phyloP scores from a whole-genome alignment of 1,140 invertebrate genomes.

The Pentalonia nigronervosa region DNA sequence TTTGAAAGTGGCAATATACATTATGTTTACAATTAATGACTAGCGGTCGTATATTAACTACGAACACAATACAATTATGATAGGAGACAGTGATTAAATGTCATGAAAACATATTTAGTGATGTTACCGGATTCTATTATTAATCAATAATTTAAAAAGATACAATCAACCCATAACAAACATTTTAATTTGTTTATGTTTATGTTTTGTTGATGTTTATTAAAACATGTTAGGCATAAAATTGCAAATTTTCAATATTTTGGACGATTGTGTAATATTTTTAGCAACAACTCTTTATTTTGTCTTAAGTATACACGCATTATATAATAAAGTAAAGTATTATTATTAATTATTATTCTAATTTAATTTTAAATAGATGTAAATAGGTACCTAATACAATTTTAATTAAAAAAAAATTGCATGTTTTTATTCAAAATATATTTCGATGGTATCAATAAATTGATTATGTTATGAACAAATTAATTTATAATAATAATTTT shows the following conservation, averaged over 20 bases:
- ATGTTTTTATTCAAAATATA: background rate
- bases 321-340: background rate
- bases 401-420: background rate
- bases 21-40: constrained; percentile 22
- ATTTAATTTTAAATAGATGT: background rate
- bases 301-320: background rate
- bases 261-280: background rate
- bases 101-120: background rate
- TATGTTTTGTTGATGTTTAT: background rate
- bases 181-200: background rate
- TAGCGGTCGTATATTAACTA: background rate
- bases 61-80: background rate
- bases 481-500: background rate
- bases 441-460: background rate
- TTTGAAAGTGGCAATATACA: constrained; percentile 4
- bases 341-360: background rate
- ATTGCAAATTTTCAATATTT: background rate
- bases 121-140: background rate
- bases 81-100: constrained; percentile 29
- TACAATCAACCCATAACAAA: background rate
- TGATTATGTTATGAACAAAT: background rate
- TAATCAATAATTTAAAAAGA: background rate
- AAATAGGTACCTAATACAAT: background rate
- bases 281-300: background rate
- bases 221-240: background rate